These are phyloP conservation scores for Gastrophysa polygoni DNA, from an alignment of 2,888 invertebrate species.

Conservation along the genomic window DNA sequence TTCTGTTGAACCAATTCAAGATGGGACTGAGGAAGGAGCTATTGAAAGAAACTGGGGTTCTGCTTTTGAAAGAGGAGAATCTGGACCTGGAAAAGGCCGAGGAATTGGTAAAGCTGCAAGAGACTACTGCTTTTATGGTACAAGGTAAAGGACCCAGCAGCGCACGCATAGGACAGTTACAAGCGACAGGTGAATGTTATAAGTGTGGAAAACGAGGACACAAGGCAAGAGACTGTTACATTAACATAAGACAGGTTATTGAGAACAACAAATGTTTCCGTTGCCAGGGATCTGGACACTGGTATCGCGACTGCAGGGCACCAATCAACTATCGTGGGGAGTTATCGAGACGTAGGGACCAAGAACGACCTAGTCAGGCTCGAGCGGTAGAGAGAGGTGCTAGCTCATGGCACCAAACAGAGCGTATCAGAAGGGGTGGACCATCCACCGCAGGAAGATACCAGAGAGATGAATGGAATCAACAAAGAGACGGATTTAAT, in stretches of 20 bases:
- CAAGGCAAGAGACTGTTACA: neutral
- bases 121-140: neutral
- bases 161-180: neutral
- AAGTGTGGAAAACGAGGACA: neutral
- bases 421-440: neutral
- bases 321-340: neutral
- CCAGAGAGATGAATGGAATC: neutral
- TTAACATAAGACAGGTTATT: too few relatives aligned
- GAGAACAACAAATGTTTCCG: neutral
- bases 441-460: neutral
- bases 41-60: neutral
- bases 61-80: neutral
- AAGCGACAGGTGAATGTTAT: neutral
- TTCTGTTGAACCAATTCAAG: conserved; percentile 23
- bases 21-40: conserved; percentile 9
- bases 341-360: neutral
- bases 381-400: neutral
- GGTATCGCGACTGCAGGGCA: neutral
- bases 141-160: neutral
- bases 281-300: neutral
- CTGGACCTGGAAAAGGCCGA: neutral
- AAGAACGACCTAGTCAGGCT: neutral
- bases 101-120: neutral
- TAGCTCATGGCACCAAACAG: too few relatives aligned
- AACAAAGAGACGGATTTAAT: neutral